Base-by-base conservation (phyloP, 2,113 vertebrate species). In the Aramus guarauna region DNA sequence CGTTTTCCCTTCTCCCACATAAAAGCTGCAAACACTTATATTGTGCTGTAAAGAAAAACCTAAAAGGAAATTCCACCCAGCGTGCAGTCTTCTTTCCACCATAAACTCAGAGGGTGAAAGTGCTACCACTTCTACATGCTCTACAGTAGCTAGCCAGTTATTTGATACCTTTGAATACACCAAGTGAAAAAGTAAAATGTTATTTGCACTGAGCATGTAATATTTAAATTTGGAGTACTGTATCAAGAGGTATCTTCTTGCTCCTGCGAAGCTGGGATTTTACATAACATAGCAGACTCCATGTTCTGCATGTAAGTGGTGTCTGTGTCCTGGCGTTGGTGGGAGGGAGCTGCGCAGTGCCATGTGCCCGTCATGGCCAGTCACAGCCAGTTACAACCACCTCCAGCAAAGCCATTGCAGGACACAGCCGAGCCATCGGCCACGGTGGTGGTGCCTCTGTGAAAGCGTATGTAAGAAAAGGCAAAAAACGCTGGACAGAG, bases 391-490 rank as follows among this genome's bases (percentile, higher is more conserved):
- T 1, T 66, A 52, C 19, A 67, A 27, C 4, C 26, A 52, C 26
- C 34, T 26, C 62, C 56, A 71, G 6, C 5, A 52, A 67, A 67
- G 15, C 18, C 34, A 58, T 22, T 43, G 47, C 32, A 29, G 19
- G 12, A 43, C 24, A 59, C 37, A 59, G 26, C 14, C 2, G 1
- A 78, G n/a, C 21, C 41, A 21, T 12, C 0, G 0, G 27, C 55
- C 36, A 19, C 5, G 11, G 8, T 50, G 20, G 6, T 12, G 8
- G 18, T 52, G 6, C 29, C 29, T 66, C 23, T 84, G 8, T 27
- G 34, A 73, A 66, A n/a, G 41, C 15, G 6, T 4, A 0, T 13
- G 41, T 37, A 53, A 67, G 34, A 29, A 48, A 36, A 36, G 16
- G 29, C 18, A 85, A 45, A 73, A 45, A 60, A 32, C 3, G 8